Evolutionary conservation across 2,888 invertebrate genomes (phyloP), one percentile per base, ranked within the genome.

Genomic region (Ecdyonurus torrentis): DNA sequence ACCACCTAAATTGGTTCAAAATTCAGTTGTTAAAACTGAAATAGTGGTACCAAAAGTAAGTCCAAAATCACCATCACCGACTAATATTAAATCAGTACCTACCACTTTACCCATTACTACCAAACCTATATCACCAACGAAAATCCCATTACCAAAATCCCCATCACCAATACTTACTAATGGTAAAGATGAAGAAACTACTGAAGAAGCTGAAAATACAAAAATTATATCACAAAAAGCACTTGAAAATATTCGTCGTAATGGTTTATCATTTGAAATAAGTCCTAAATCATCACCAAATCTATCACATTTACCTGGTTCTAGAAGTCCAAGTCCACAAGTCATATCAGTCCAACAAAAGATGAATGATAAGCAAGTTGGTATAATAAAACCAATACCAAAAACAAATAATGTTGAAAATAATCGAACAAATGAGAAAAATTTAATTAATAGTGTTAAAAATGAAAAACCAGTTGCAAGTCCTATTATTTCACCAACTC

Each of bases 191-290:
- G 58, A 64, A 18, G 22, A 20, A 5, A 55, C 55, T n/a, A 5
- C 7, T 55, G 55, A 55, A n/a, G 55, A 55, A 7, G 50, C 7
- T 18, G 50, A 50, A 20, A 55, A n/a, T n/a, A 55, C 55, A n/a
- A 55, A 55, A 20, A 55, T 55, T n/a, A 55, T 82, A 69, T 79
- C 83, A 7, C 80, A 79, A 69, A 74, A 78, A n/a, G 82, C 85
- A 10, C 74, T 84, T 61, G 84, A 84, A 71, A 81, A 83, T 69
- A 86, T 86, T 69, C 79, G 84, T 37, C 83, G 82, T 72, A 85
- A 84, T 64, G 84, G 86, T n/a, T 79, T 79, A 63, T 81, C 83
- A 20, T 78, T 84, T 69, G 81, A 84, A 65, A 86, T 55, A 5
- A 55, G 55, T 55, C 55, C 55, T 7, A 7, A 20, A 22, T 5